phyloP scores from a whole-genome alignment of 2,113 vertebrate genomes.

The Cochlearius cochlearius region DNA sequence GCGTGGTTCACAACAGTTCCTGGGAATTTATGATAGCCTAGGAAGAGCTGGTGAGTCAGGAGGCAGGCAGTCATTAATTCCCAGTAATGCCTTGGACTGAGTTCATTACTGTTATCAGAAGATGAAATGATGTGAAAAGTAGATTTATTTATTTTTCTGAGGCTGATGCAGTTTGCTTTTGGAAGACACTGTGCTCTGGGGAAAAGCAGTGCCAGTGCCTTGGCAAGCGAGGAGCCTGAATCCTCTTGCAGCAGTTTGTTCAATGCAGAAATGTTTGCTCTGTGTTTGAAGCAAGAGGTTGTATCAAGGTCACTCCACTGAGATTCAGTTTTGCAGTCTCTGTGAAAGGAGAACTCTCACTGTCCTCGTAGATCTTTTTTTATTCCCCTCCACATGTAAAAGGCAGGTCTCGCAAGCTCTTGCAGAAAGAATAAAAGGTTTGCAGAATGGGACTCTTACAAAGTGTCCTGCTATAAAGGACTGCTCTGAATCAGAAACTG shows the following conservation, averaged over 20 bases:
- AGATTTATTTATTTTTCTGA: slow-evolving; percentile 36
- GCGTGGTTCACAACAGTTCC: neutral
- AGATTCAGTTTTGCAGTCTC: neutral
- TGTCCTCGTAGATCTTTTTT: neutral
- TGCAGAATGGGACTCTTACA: neutral
- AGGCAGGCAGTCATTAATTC: slow-evolving; percentile 55
- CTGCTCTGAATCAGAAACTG: neutral
- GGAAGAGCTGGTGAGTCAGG: slow-evolving; percentile 27
- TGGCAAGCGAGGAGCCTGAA: neutral
- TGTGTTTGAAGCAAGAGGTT: slow-evolving; percentile 20
- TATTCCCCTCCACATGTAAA: neutral
- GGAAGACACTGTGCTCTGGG: neutral
- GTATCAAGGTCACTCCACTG: slow-evolving; percentile 9
- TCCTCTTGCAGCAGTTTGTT: slow-evolving; percentile 20
- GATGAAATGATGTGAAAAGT: slow-evolving; percentile 42
- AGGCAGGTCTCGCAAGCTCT: neutral
- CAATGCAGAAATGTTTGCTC: neutral
- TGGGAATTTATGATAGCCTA: slow-evolving; percentile 13
- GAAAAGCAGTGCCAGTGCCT: neutral
- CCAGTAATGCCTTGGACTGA: slow-evolving; percentile 28
- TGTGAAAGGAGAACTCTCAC: neutral
- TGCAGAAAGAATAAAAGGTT: neutral
- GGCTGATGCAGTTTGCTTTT: neutral
- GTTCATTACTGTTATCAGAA: slow-evolving; percentile 45
- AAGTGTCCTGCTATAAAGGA: neutral